These are phyloP conservation scores for Parotia lawesii DNA, from an alignment of 2,113 vertebrate genomes.

Conservation along the genomic window DNA sequence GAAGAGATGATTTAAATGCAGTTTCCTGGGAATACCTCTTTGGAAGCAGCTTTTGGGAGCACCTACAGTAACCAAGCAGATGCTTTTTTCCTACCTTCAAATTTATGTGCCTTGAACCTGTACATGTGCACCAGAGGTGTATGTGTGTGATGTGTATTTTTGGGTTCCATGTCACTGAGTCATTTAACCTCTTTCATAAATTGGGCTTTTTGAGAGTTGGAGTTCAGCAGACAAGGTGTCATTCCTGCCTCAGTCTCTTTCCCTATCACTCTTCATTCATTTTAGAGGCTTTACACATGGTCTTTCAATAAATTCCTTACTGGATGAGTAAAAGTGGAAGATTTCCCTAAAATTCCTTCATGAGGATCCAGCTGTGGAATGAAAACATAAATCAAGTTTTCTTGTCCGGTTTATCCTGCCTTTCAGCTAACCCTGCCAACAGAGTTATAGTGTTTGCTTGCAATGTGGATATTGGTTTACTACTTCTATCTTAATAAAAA, in stretches of 20 bases:
- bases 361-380: not conserved
- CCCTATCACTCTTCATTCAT: not conserved
- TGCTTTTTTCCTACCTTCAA: not conserved
- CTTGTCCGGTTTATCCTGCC: not conserved
- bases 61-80: not conserved
- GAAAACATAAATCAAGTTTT: not conserved
- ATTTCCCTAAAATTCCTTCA: not conserved
- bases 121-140: fast-evolving
- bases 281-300: not conserved
- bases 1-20: not conserved
- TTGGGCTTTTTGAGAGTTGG: not conserved
- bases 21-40: not conserved
- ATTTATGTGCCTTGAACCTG: not conserved
- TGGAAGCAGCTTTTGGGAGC: not conserved
- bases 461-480: not conserved
- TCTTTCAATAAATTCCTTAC: not conserved
- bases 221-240: not conserved
- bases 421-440: not conserved
- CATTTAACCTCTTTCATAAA: not conserved
- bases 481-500: not conserved
- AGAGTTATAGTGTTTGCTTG: not conserved
- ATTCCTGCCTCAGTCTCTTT: not conserved
- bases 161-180: not conserved
- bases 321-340: not conserved
- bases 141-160: not conserved